Conservation (phyloP, 2,797 vertebrate species). For the Gymnopithys bicolor region DNA sequence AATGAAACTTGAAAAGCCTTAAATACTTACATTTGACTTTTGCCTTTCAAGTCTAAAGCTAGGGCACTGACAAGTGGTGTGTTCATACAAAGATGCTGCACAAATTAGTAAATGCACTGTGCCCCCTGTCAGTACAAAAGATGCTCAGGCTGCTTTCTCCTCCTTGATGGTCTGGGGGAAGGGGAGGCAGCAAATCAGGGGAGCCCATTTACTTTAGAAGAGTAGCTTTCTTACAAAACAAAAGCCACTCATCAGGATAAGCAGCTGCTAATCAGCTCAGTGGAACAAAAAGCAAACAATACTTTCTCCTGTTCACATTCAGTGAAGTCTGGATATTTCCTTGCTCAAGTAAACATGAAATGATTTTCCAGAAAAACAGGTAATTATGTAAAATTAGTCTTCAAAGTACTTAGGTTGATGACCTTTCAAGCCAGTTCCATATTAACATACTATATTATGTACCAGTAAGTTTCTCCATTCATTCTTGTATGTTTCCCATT, state of each 20-base stretch:
- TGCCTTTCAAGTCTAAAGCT: not conserved
- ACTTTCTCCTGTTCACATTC: not conserved
- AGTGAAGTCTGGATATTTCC: not conserved
- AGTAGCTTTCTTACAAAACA: not conserved
- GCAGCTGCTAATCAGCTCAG: not conserved
- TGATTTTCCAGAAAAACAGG: not conserved
- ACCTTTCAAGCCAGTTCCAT: not conserved
- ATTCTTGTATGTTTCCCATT: not conserved
- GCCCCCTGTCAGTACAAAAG: rapidly evolving
- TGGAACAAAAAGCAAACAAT: not conserved
- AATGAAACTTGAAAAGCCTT: not conserved
- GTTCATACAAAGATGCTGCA: not conserved
- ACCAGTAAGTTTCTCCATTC: not conserved
- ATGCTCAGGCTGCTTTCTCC: not conserved
- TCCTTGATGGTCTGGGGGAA: not conserved
- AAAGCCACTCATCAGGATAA: not conserved
- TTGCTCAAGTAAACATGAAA: not conserved
- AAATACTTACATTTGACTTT: not conserved
- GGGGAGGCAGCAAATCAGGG: not conserved
- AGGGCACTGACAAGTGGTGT: not conserved
- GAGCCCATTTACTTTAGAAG: not conserved
- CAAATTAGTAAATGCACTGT: not conserved
- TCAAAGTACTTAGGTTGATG: not conserved
- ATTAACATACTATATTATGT: not conserved
- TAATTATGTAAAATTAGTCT: not conserved